Base-by-base conservation (phyloP, 1,140 invertebrate genomes). In the Leptopilina boulardi region DNA sequence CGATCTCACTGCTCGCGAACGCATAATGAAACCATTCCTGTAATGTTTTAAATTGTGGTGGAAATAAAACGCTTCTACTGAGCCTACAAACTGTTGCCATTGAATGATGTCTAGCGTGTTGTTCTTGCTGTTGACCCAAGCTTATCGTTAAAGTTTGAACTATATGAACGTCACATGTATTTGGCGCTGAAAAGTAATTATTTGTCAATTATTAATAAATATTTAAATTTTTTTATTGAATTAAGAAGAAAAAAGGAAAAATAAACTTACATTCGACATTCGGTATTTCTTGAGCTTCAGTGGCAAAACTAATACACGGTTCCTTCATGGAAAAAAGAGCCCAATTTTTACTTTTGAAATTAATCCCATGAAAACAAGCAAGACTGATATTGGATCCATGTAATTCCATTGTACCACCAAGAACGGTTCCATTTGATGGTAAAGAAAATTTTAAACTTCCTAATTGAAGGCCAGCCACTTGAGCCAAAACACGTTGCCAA, bases 1-100 rank as follows among this genome's bases (percentile, higher is more conserved):
- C 97, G 71, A 98, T 96, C 91, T 98, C 97, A 88, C 96, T 96
- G 80, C 95, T 97, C 21, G 96, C 95, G 90, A 99, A 99, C 0
- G 98, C 97, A 91, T 99, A 99, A 83, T 97, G 95, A 91, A 99
- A 99, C 98, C 98, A 99, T 90, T 99, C 98, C 82, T 96, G 95
- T 10, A 98, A 91, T 19, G 96, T 96, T 88, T 97, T 96, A 89
- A 98, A 99, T 89, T 98, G 98, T 26, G 97, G 98, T 70, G 97
- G 97, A 90, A 98, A 98, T 21, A 98, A 93, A 72, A 98, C 94
- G 81, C 96, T 97, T 70, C 98, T 92, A 54, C 97, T 96, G 77
- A 99, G 95, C 85, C 96, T 94, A 87, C 97, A 98, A 23, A 99
- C 97, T 0, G 96, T 98, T 10, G 96, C 97, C 96, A 97, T 98